Base-by-base conservation (phyloP, 2,113 vertebrate species). In the Aegithalos caudatus region DNA sequence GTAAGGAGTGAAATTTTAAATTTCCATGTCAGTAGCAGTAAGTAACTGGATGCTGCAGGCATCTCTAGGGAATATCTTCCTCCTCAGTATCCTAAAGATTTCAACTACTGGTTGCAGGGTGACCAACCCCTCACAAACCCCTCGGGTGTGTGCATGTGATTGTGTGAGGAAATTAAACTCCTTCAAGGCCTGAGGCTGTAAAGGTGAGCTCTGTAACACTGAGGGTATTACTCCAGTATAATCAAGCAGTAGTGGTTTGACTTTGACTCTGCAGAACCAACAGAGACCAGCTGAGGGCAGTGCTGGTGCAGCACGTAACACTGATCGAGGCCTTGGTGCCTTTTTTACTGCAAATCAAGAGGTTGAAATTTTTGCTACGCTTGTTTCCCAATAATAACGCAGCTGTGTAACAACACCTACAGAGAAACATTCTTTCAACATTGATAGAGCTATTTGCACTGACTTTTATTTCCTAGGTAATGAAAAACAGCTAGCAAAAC, bases 1-100 rank as follows among this genome's bases (percentile, higher is more conserved):
- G 48, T 6, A 44, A 86, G 53, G 10, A 77, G 9, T 2, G 2
- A 31, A 35, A 61, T 29, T 74, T 51, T 56, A 17, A 9, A 71
- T 74, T 80, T 77, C 67, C 0, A 0, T 56, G 24, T 70, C 27
- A n/a, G 25, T 48, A 31, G 42, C 0, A 50, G 23, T 28, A 86
- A 62, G 71, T 18, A 66, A 42, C 25, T 62, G 67, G 54, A 57
- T 47, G 42, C 48, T 79, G 48, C 53, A 79, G 19, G 25, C 16
- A 67, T 21, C 14, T 58, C 19, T 22, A 71, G 37, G 61, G 51
- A 81, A 35, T 1, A 84, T 42, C 37, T 48, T 78, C 61, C 42
- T 60, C 15, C 56, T 37, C 38, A n/a, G 50, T 11, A 64, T 6
- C 31, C 45, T 4, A 0, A 51, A 22, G 25, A 57, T 54, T 35